Evolutionary conservation across 92 coral and sea anemone genomes (phyloP), one percentile per base, ranked within the genome.

Genomic region (Phenganax marumi): DNA sequence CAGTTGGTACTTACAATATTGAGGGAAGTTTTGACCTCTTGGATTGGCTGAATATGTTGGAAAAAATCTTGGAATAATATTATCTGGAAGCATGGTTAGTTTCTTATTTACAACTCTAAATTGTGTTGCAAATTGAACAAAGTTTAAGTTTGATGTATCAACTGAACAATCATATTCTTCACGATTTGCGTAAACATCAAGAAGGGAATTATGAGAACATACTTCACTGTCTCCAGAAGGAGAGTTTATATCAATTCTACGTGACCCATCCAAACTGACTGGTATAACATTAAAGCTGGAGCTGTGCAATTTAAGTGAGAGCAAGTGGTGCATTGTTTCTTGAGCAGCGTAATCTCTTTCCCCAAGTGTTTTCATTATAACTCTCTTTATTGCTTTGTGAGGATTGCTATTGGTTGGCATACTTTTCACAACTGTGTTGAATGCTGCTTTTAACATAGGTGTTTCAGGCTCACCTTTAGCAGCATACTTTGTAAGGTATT

Each of bases 231-330:
- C 68, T 48, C 43, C 85, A 69, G 47, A 21, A 52, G 66, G 12
- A 12, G 75, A 19, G 69, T 14, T 26, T 54, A 26, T 73, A 69
- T 21, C 52, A 78, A 78, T 83, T 26, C 81, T 83, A 69, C 78
- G 73, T 22, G 86, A 83, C 18, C 86, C 86, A 83, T 83, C 43
- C 56, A 83, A 69, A 53, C 80, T 83, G 26, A 82, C 68, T 56
- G 91, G 89, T 75, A 89, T 72, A 55, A 89, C 91, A 85, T 89
- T 85, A 56, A 86, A 86, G 57, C 86, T 81, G 25, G 86, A 82
- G 83, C 86, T 86, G 43, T 79, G 81, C 19, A 86, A 76, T 56
- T 70, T 70, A 1, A 80, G 85, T 80, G 89, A 79, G 52, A 81
- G 78, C 49, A 81, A 65, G 77, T 81, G 79, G 85, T 81, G 85